Conservation (phyloP, 2,888 invertebrate genomes). For the Sceliomorpha sp. region DNA sequence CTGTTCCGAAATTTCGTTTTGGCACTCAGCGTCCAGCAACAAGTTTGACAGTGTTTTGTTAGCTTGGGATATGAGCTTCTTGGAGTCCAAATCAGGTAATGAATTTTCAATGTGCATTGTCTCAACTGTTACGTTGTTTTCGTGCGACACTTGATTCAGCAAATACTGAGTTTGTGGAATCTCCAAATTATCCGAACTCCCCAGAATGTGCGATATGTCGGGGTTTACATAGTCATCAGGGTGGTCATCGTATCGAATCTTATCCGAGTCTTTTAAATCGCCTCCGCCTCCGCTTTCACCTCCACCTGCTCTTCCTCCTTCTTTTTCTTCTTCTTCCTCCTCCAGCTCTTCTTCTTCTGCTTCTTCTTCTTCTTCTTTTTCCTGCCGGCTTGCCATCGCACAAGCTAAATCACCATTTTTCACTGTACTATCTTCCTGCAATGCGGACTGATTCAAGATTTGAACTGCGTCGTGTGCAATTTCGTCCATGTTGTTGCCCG, state of each 20-base stretch:
- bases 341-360: slow-evolving; percentile 5
- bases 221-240: slow-evolving; percentile 60
- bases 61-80: slow-evolving; percentile 77
- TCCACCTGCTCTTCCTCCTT: slow-evolving; percentile 4
- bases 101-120: slow-evolving; percentile 73
- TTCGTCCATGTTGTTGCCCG: slow-evolving; percentile 77
- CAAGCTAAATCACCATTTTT: too few relatives aligned
- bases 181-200: slow-evolving; percentile 78
- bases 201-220: slow-evolving; percentile 68
- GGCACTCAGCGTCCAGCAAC: slow-evolving; percentile 81
- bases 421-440: too few relatives aligned
- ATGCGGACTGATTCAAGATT: slow-evolving; percentile 57
- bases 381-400: too few relatives aligned
- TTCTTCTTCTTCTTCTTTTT: slow-evolving; percentile 18
- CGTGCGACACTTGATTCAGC: slow-evolving; percentile 81
- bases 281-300: too few relatives aligned
- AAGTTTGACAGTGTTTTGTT: slow-evolving; percentile 78
- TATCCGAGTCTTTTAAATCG: too few relatives aligned
- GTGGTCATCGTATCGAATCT: too few relatives aligned
- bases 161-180: slow-evolving; percentile 85
- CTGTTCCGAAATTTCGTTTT: slow-evolving; percentile 84
- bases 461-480: slow-evolving; percentile 75
- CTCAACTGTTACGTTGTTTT: slow-evolving; percentile 65
- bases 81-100: slow-evolving; percentile 75
- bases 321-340: background rate